Percentiles rank a stretch among this genome's conserved stretches.
Conservation (phyloP, 2,113 vertebrate genomes). For the Dasyurus viverrinus region DNA sequence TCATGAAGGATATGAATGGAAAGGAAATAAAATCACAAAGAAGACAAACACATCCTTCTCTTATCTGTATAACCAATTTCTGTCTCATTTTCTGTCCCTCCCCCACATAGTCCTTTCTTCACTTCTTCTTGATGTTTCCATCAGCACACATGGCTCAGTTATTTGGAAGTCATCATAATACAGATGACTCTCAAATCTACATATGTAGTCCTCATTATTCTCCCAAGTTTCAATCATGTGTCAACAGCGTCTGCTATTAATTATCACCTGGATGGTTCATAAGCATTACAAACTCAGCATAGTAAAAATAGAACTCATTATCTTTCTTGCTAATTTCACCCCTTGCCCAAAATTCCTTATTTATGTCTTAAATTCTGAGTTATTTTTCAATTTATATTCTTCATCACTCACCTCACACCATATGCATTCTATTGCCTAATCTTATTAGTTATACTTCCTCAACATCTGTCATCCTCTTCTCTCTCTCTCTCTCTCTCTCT, state of each 20-base stretch:
- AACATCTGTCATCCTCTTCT: neutral
- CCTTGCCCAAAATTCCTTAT: neutral
- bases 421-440: neutral
- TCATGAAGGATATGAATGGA: neutral
- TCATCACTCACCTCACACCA: neutral
- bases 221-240: neutral
- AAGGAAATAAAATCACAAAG: slow-evolving; percentile 1
- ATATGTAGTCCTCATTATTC: neutral
- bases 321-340: neutral
- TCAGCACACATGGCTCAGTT: neutral
- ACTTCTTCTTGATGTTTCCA: neutral
- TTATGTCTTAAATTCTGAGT: neutral
- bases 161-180: neutral
- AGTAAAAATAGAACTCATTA: neutral
- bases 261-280: neutral
- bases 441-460: neutral
- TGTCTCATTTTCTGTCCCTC: neutral
- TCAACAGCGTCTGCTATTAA: neutral
- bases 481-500: neutral
- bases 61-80: neutral
- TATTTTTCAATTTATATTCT: neutral
- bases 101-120: neutral
- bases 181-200: neutral
- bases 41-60: slow-evolving; percentile 2
- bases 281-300: neutral